These are phyloP conservation scores for Lamellibrachia columna DNA, from an alignment of 2,888 invertebrate genomes.

Conservation along the genomic window DNA sequence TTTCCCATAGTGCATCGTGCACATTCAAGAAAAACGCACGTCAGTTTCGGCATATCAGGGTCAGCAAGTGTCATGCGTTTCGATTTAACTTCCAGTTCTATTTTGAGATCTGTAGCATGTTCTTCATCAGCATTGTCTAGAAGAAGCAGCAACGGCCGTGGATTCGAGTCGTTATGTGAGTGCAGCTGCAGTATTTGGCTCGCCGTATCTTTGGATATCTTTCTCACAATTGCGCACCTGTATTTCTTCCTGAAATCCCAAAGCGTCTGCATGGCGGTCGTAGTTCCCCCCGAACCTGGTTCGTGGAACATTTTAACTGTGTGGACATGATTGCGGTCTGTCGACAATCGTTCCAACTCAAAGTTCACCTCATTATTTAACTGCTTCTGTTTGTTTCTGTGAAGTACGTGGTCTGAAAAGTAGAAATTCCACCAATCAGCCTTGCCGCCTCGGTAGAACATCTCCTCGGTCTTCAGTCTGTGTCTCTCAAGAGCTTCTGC, in stretches of 20 bases:
- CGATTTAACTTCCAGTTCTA: conserved; percentile 37
- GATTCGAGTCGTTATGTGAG: conserved; percentile 41
- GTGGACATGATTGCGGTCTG: conserved; percentile 40
- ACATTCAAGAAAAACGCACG: neutral
- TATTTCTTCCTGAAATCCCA: conserved; percentile 47
- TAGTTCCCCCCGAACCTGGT: conserved; percentile 53
- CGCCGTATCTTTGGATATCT: conserved; percentile 47
- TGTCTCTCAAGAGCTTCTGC: neutral
- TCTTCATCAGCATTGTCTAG: conserved; percentile 44
- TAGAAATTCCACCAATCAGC: conserved; percentile 53
- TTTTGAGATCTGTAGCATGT: conserved; percentile 33
- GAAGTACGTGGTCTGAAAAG: conserved; percentile 46
- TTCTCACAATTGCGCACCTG: conserved; percentile 47
- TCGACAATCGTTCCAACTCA: neutral
- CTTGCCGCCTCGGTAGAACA: conserved; percentile 44
- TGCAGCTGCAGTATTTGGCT: conserved; percentile 45
- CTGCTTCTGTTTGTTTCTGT: conserved; percentile 30
- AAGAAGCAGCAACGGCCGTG: conserved; percentile 48
- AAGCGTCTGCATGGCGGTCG: conserved; percentile 48
- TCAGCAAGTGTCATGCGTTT: neutral
- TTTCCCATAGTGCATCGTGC: neutral
- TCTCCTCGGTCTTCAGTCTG: conserved; percentile 21
- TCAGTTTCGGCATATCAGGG: neutral
- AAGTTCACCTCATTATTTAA: neutral
- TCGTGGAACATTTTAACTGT: conserved; percentile 48